A percentile compares a stretch with the other conserved stretches of the same genome.
These are phyloP conservation scores for Potamarius usumacintae DNA, from an alignment of 2,113 vertebrate species.

Conservation along the genomic window DNA sequence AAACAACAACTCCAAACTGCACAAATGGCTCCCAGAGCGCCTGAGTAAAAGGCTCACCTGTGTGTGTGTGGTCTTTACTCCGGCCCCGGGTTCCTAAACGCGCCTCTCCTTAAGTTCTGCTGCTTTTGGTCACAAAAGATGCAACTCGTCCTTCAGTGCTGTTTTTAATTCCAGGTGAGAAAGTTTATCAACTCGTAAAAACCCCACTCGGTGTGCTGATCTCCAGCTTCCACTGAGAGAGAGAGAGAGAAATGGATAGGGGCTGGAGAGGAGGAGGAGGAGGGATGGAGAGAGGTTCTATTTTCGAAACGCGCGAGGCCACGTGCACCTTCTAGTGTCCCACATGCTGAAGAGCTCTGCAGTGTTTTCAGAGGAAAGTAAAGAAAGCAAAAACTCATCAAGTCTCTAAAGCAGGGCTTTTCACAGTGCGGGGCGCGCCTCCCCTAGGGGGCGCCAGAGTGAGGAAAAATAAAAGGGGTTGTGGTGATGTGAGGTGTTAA, in stretches of 20 bases:
- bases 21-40: too few species aligned
- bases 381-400: too few species aligned
- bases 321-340: too few species aligned
- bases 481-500: too few species aligned
- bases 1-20: background rate
- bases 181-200: slow-evolving; percentile 9
- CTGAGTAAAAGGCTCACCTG: slow-evolving; percentile 25
- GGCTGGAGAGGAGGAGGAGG: background rate
- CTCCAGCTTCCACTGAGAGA: slow-evolving; percentile 37
- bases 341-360: too few species aligned
- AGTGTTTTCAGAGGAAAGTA: too few species aligned
- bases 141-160: background rate
- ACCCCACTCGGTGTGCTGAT: slow-evolving; percentile 56
- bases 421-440: too few species aligned
- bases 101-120: background rate
- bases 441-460: too few species aligned
- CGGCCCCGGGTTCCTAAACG: background rate
- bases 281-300: background rate
- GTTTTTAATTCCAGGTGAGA: slow-evolving; percentile 47
- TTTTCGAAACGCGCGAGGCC: too few species aligned
- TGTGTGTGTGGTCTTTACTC: slow-evolving; percentile 31
- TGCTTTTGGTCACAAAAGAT: background rate
- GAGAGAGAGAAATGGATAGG: slow-evolving; percentile 24
- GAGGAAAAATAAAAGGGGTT: too few species aligned
- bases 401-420: too few species aligned